Evolutionary conservation across 2,888 invertebrate species (phyloP).

Genomic region (Cyrtodaria siliqua): DNA sequence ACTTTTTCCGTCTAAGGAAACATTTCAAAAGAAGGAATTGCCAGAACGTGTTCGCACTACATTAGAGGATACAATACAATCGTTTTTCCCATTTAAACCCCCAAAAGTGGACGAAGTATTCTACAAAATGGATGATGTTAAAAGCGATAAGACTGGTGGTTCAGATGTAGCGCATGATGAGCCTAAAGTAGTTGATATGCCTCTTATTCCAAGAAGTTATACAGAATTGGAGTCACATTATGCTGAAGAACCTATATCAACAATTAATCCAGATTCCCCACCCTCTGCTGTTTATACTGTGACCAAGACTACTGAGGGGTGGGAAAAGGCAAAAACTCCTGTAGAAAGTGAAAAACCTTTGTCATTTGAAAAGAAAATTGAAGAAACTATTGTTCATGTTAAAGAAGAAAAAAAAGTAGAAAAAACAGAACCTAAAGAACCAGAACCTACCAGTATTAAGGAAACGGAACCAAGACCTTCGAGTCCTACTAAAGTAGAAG

Average conservation of each 20-base stretch:
- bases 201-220: conserved; percentile 62
- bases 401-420: no score
- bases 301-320: conserved; percentile 63
- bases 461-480: no score
- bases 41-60: not conserved
- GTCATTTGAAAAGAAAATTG: no score
- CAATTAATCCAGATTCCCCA: conserved; percentile 55
- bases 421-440: no score
- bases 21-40: not conserved
- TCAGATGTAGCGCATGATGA: conserved; percentile 7
- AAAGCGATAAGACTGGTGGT: not conserved
- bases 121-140: conserved; percentile 29
- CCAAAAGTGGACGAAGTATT: conserved; percentile 53
- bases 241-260: conserved; percentile 65
- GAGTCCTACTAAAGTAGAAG: no score
- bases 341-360: no score
- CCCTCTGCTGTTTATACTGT: conserved; percentile 54
- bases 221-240: conserved; percentile 67
- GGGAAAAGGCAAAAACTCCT: conserved; percentile 46
- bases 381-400: no score
- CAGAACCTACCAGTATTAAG: no score
- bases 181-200: conserved; percentile 52
- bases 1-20: conserved; percentile 3
- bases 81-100: conserved; percentile 51
- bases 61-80: conserved; percentile 14